Base-by-base conservation (phyloP, 2,113 vertebrate genomes). In the Polypterus senegalus region DNA sequence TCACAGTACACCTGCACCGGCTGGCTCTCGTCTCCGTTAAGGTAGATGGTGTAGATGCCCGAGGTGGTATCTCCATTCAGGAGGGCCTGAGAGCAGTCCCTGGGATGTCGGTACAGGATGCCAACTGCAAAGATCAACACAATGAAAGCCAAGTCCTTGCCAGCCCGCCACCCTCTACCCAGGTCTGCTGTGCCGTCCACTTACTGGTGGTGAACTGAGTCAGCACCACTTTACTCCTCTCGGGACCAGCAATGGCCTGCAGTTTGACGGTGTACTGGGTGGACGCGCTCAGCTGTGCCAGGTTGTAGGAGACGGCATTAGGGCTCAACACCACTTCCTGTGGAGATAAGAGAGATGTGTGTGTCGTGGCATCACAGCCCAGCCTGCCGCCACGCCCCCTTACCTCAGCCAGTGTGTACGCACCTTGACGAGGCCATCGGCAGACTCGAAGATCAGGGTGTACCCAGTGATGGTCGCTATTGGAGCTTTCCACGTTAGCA, bases 51-150 rank as follows among this genome's bases (percentile, higher is more conserved):
- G 72, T 96, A 88, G 63, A 93, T 67, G n/a, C 89, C 92, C 5
- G 94, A 91, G 44, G 79, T 68, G 1, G 76, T 76, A 65, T 98
- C 93, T 8, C 94, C 96, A 4, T 97, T 98, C 67, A 98, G 77
- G 48, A 97, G 82, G 1, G 90, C 86, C 74, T 99, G 95, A 53
- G 95, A 95, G 66, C 96, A 99, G 76, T 99, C 96, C 66, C 71
- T 91, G 46, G 96, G 95, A 71, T 89, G 80, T 61, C 80, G 89
- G 57, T 97, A 98, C 9, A 95, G 86, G 59, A 94, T 84, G 1
- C 94, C 94, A 72, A 73, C 96, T 98, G 77, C 43, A 63, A 47
- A 60, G 1, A 71, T 68, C 68, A 57, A 69, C 10, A 70, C 7
- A 69, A 27, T 27, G 27, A 27, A 27, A 27, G 27, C 27, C 27